Percentiles rank a stretch among this genome's conserved stretches.
Evolutionary conservation across 2,888 invertebrate genomes (phyloP).

Genomic region (Pseudococcus jackbeardsleyi): DNA sequence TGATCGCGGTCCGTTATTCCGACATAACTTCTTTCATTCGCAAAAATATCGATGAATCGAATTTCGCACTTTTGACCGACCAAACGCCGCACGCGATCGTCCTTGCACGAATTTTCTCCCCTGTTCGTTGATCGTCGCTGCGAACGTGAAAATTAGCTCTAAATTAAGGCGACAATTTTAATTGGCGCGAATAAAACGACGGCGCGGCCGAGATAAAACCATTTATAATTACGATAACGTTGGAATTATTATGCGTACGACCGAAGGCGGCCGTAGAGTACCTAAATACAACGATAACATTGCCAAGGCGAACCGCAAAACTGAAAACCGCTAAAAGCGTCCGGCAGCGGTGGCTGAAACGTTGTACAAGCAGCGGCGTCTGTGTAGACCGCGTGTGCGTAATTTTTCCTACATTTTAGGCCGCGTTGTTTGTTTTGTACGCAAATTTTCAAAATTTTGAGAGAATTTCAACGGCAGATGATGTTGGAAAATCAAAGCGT

Average conservation of each 20-base stretch:
- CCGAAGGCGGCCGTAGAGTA: not conserved
- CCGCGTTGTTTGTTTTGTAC: too few species aligned
- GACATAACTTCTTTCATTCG: not conserved
- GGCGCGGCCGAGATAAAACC: not conserved
- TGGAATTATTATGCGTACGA: not conserved
- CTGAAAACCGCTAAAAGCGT: slow-evolving; percentile 30
- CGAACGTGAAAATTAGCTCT: not conserved
- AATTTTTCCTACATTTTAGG: too few species aligned
- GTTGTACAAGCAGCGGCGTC: not conserved
- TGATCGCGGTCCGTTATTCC: not conserved
- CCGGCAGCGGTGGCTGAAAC: not conserved
- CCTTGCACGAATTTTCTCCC: not conserved
- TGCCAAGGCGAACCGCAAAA: slow-evolving; percentile 19
- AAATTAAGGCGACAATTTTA: slow-evolving; percentile 15
- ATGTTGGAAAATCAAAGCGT: not conserved
- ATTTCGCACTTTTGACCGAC: not conserved
- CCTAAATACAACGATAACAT: not conserved
- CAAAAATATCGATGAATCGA: not conserved
- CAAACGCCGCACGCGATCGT: not conserved
- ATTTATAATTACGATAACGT: slow-evolving; percentile 22
- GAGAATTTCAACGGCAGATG: too few species aligned
- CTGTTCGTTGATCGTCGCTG: not conserved
- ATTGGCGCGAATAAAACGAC: not conserved
- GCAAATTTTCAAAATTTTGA: too few species aligned
- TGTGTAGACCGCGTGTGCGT: too few species aligned